Percentiles rank a stretch among this genome's conserved stretches.
phyloP scores from a whole-genome alignment of 2,113 vertebrate genomes.

The Passer montanus region DNA sequence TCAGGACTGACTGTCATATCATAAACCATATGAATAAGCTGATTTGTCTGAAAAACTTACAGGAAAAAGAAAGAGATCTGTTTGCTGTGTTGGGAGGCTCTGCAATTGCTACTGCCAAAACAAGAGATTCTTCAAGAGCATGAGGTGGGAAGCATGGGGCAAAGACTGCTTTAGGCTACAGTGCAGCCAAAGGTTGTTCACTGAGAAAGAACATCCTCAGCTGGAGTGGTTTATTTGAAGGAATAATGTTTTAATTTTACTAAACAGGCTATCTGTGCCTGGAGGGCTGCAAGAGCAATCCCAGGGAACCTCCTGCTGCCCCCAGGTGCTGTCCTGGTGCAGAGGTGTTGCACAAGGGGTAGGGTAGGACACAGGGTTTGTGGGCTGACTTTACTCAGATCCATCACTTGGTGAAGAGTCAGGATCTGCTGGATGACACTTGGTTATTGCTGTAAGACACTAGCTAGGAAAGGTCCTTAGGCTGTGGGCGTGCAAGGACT shows the following conservation, averaged over 20 bases:
- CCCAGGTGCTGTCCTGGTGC: rapidly evolving
- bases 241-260: not conserved
- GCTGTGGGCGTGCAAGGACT: not conserved
- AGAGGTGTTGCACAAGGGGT: not conserved
- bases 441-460: not conserved
- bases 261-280: not conserved
- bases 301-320: not conserved
- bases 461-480: not conserved
- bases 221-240: not conserved
- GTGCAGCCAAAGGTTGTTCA: not conserved
- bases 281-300: not conserved
- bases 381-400: not conserved
- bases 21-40: not conserved
- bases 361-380: not conserved
- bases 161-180: not conserved
- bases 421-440: not conserved
- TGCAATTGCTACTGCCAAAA: not conserved
- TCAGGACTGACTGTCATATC: not conserved
- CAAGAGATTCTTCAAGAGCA: not conserved
- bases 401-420: not conserved
- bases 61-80: not conserved
- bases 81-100: not conserved
- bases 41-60: not conserved
- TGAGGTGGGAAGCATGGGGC: not conserved
- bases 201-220: not conserved